Evolutionary conservation across 2,113 vertebrate species (phyloP), one percentile per base, ranked within the genome.

Genomic region (Clarias magur): DNA sequence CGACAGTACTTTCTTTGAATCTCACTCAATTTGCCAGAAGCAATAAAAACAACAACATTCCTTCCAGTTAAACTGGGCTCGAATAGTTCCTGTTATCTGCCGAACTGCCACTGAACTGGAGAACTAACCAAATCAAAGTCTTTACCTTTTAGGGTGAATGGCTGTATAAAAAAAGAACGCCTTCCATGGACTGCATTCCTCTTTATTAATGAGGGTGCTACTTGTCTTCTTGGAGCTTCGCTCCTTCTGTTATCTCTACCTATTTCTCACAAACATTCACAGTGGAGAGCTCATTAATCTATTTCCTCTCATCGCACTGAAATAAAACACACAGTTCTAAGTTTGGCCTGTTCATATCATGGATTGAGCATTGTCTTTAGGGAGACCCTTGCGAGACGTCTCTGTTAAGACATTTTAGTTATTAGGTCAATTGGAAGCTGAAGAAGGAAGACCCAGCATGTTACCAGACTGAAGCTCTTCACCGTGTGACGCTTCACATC

Each of bases 31-130:
- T 90, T 89, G 82, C 68, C 30, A 89, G 30, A 21, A 80, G 62
- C 88, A 82, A 60, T 68, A 87, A 88, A 84, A 87, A 85, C 78
- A 88, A 86, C 38, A 70, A 68, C 84, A 86, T 88, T 89, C 86
- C 82, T 82, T 73, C 57, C 67, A 84, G 48, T 82, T n/a, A 11
- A 86, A 68, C 82, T 67, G 65, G 65, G 72, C 34, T 82, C 70
- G 68, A 65, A 80, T 73, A 59, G 48, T 83, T 86, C 83, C 65
- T 79, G 84, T 90, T 87, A 90, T 90, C 89, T 87, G 1, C 16
- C 82, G 70, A 86, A 90, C 89, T 88, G 84, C 87, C 87, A 90
- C 81, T 90, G 89, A 90, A 86, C 89, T 90, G 89, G 76, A 88
- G 82, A 90, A 88, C 63, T 16, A 76, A 86, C 68, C 70, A 68